Evolutionary conservation across 2,113 vertebrate species (phyloP).

Genomic region (Ahaetulla prasina): DNA sequence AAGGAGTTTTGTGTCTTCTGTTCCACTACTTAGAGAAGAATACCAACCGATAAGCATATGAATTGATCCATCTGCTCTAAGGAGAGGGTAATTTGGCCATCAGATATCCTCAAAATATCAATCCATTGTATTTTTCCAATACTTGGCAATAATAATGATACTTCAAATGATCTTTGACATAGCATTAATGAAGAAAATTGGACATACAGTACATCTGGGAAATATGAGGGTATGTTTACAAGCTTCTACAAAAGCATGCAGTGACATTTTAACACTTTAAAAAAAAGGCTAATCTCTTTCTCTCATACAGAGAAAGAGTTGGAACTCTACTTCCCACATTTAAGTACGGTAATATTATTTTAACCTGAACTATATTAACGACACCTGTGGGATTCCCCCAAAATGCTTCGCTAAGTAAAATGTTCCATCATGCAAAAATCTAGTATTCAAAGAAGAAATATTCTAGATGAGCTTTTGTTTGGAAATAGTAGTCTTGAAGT

Average conservation of each 20-base stretch:
- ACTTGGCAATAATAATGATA: neutral
- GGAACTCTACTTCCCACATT: neutral
- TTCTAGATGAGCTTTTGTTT: neutral
- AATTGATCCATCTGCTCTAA: neutral
- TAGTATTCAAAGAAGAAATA: neutral
- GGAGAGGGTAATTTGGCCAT: neutral
- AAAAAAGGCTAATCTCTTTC: neutral
- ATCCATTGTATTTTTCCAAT: neutral
- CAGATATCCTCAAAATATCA: neutral
- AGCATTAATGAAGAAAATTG: neutral
- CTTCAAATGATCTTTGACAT: neutral
- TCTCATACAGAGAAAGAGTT: neutral
- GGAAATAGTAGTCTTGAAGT: neutral
- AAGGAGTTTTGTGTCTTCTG: neutral
- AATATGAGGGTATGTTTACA: neutral
- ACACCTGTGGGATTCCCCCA: neutral
- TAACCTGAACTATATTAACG: neutral
- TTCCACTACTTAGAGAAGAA: neutral
- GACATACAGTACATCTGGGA: neutral
- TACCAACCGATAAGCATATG: neutral
- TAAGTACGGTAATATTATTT: neutral
- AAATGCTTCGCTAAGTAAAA: neutral
- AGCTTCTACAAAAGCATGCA: neutral
- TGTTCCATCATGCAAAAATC: neutral
- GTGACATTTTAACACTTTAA: neutral